A percentile compares a stretch with the other conserved stretches of the same genome.
Conservation (phyloP, 2,113 vertebrate species). For the Platichthys flesus region DNA sequence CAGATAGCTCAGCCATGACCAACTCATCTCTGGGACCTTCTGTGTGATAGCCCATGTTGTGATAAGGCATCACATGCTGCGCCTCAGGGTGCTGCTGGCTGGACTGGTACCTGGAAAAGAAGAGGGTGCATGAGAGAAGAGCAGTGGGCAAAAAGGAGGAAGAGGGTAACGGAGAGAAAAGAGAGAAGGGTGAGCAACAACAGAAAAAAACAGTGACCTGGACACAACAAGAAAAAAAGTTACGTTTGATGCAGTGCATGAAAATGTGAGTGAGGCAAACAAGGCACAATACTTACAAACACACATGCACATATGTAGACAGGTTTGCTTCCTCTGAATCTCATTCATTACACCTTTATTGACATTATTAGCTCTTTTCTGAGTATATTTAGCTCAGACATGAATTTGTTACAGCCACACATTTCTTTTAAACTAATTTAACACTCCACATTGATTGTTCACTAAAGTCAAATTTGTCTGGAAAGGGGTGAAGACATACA, state of each 20-base stretch:
- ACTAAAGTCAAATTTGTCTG: neutral
- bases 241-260: constrained; percentile 18
- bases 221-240: constrained; percentile 8
- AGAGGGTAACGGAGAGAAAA: neutral
- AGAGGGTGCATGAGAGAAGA: neutral
- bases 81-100: constrained; percentile 70
- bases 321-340: constrained; percentile 17
- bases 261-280: constrained; percentile 29
- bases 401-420: neutral
- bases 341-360: constrained; percentile 3
- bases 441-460: neutral
- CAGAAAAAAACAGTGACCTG: neutral
- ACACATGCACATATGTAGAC: constrained; percentile 49
- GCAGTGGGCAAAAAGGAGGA: neutral
- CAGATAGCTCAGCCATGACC: constrained; percentile 71
- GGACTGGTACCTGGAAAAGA: constrained; percentile 75
- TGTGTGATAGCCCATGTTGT: constrained; percentile 53
- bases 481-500: constrained; percentile 37
- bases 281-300: constrained; percentile 50
- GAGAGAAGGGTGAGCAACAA: neutral
- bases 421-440: neutral
- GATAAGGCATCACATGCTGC: constrained; percentile 59
- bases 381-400: neutral
- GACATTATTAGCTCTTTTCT: neutral
- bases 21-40: constrained; percentile 71